phyloP scores from a whole-genome alignment of 1,140 invertebrate species.

The Maniola jurtina region DNA sequence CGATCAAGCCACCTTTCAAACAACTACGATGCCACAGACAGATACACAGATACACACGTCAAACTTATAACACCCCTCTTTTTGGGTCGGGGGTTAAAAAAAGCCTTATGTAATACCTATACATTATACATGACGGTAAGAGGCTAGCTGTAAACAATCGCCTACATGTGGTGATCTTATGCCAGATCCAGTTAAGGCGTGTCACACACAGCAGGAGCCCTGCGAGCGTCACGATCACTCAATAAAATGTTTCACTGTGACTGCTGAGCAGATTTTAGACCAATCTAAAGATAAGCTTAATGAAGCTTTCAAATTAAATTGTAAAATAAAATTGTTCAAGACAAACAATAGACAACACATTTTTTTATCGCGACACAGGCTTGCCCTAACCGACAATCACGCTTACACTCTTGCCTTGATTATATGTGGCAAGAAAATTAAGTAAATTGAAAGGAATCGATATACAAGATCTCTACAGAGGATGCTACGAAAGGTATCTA shows the following conservation, averaged over 20 bases:
- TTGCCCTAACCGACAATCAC: too few relatives aligned
- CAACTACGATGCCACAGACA: too few relatives aligned
- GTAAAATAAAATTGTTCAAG: constrained; percentile 4
- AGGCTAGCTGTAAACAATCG: constrained; percentile 5
- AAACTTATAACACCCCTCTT: too few relatives aligned
- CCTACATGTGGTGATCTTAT: constrained; percentile 10
- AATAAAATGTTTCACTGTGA: constrained; percentile 15
- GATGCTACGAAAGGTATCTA: too few relatives aligned
- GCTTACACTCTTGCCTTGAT: too few relatives aligned
- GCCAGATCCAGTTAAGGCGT: constrained; percentile 18
- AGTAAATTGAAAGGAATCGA: too few relatives aligned
- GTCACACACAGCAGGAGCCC: constrained; percentile 16
- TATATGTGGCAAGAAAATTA: too few relatives aligned
- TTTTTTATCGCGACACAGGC: neutral
- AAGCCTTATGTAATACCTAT: neutral
- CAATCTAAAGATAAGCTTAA: constrained; percentile 16
- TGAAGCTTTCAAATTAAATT: constrained; percentile 14
- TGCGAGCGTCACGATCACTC: constrained; percentile 17
- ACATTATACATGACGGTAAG: neutral
- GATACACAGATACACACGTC: too few relatives aligned
- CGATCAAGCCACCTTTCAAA: too few relatives aligned
- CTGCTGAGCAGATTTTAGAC: constrained; percentile 1
- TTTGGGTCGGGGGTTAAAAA: too few relatives aligned
- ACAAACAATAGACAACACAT: neutral
- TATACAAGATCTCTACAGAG: too few relatives aligned